Evolutionary conservation across 2,113 vertebrate genomes (phyloP).

Genomic region (Notechis scutatus): DNA sequence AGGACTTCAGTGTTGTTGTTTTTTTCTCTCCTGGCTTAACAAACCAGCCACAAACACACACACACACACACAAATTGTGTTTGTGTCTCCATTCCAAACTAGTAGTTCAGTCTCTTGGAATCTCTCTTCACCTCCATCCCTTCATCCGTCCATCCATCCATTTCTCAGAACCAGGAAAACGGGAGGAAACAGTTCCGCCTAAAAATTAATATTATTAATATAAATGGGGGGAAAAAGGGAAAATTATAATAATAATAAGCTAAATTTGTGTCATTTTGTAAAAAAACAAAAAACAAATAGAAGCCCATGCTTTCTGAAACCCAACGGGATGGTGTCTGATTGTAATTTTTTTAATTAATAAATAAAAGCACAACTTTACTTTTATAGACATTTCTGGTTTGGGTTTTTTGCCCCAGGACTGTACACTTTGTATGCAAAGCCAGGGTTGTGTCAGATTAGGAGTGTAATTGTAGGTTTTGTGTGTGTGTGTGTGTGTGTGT

Average conservation of each 20-base stretch:
- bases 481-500: background rate
- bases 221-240: slow-evolving; percentile 57
- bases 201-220: slow-evolving; percentile 78
- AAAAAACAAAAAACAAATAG: slow-evolving; percentile 38
- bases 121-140: slow-evolving; percentile 13
- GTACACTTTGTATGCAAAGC: slow-evolving; percentile 29
- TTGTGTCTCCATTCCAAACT: slow-evolving; percentile 61
- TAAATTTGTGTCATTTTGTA: slow-evolving; percentile 33
- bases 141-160: slow-evolving; percentile 31
- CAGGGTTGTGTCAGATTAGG: background rate
- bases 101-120: slow-evolving; percentile 42
- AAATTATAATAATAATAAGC: slow-evolving; percentile 54
- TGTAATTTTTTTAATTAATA: slow-evolving; percentile 66
- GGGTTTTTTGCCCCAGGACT: background rate
- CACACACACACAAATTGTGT: slow-evolving; percentile 26
- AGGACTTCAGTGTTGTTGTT: slow-evolving; percentile 47
- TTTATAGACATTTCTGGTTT: slow-evolving; percentile 57
- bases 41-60: slow-evolving; percentile 47
- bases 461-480: background rate
- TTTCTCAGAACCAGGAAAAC: slow-evolving; percentile 41
- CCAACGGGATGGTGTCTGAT: slow-evolving; percentile 72
- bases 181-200: slow-evolving; percentile 55
- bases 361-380: slow-evolving; percentile 79
- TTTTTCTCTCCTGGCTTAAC: slow-evolving; percentile 20
- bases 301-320: slow-evolving; percentile 64